These are phyloP conservation scores for Anguilla anguilla DNA, from an alignment of 2,797 vertebrate genomes.

Conservation along the genomic window DNA sequence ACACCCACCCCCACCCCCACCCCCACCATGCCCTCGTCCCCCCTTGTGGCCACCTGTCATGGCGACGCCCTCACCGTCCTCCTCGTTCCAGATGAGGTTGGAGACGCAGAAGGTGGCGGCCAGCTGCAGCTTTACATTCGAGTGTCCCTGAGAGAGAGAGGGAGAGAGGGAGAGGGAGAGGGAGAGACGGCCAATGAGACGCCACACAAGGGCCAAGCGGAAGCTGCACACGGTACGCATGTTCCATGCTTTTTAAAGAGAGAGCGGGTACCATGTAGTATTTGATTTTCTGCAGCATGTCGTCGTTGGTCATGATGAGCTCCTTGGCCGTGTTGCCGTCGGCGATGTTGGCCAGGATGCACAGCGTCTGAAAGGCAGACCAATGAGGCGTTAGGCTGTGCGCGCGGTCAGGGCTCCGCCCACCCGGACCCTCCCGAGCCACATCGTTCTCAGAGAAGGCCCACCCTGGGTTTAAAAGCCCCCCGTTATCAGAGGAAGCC, in stretches of 20 bases:
- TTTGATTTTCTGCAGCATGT: slow-evolving; percentile 98
- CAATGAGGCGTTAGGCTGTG: not conserved
- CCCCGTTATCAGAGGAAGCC: too few relatives aligned
- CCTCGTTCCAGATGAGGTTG: slow-evolving; percentile 98
- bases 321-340: slow-evolving; percentile 98
- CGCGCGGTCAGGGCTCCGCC: too few relatives aligned
- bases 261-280: slow-evolving; percentile 88
- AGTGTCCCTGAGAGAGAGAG: slow-evolving; percentile 80
- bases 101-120: slow-evolving; percentile 97
- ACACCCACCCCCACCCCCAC: not conserved
- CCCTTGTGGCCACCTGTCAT: slow-evolving; percentile 8
- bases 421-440: too few relatives aligned
- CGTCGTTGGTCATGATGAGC: slow-evolving; percentile 97
- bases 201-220: too few relatives aligned
- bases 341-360: slow-evolving; percentile 95
- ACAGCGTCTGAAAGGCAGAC: slow-evolving; percentile 82
- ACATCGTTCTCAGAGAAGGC: too few relatives aligned
- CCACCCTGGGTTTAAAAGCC: too few relatives aligned
- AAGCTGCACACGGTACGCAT: too few relatives aligned
- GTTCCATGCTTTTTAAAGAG: not conserved
- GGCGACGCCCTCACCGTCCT: slow-evolving; percentile 83
- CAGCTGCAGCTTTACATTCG: slow-evolving; percentile 94
- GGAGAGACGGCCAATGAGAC: too few relatives aligned
- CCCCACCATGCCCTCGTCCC: not conserved
- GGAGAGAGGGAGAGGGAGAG: too few relatives aligned